Base-by-base conservation (phyloP, 2,113 vertebrate species). In the Mobula hypostoma region DNA sequence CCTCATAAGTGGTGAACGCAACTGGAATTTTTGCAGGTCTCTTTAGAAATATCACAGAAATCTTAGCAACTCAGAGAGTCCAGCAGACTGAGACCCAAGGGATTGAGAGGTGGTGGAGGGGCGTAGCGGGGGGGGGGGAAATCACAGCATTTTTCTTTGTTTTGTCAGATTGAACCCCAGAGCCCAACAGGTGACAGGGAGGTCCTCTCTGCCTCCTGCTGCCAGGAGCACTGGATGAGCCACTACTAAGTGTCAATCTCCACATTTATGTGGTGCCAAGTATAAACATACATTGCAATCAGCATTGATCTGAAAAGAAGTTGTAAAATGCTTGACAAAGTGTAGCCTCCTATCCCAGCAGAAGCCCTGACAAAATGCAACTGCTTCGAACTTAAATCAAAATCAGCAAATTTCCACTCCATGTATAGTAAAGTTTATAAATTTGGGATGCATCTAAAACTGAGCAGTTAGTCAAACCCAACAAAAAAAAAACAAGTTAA, bases 401-500 rank as follows among this genome's bases (percentile, higher is more conserved):
- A 68, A 91, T 36, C 87, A 40, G 29, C 32, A 40, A 74, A 72
- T 74, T 40, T 21, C 48, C 12, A 5, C 8, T 74, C 7, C 27
- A 24, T 48, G 17, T 32, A 72, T 27, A 92, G n/a, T 32, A 15
- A 14, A 21, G 66, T 66, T 68, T 70, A 91, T 70, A 91, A 91
- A 70, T 91, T 66, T 72, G 36, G 32, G 21, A 19, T 48, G 36
- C 24, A 14, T 2, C 56, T 87, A 56, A 58, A 87, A 61, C 83
- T 87, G 48, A 27, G 74, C 15, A 29, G 27, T 88, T 74, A 27
- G 90, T 74, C 68, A 74, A 93, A 74, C 21, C 17, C 90, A 93
- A 93, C 74, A 93, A 74, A 93, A 93, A 93, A 21, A 93, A 93
- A 93, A 21, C 32, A 48, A 93, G 36, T 40, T 48, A 48, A 74